Percentiles rank a stretch among this genome's conserved stretches.
Evolutionary conservation across 1,140 invertebrate species (phyloP).

Genomic region (Drosophila murphyi): DNA sequence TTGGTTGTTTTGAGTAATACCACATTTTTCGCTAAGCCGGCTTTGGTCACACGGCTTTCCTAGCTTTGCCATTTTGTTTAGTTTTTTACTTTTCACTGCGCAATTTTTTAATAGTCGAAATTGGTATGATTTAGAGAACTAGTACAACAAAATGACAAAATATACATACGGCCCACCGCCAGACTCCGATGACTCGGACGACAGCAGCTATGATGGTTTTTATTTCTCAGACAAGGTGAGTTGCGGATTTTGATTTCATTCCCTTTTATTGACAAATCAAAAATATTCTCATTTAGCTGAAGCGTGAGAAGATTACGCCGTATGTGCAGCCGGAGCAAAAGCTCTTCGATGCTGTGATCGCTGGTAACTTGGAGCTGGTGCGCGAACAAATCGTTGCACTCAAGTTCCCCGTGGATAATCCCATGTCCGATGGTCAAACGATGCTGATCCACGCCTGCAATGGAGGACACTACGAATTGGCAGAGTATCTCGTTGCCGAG

Average conservation of each 20-base stretch:
- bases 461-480: slow-evolving; percentile 62
- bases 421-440: slow-evolving; percentile 39
- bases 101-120: slow-evolving; percentile 31
- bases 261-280: background rate
- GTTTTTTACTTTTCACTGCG: slow-evolving; percentile 45
- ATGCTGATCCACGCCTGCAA: slow-evolving; percentile 64
- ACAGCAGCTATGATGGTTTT: slow-evolving; percentile 75
- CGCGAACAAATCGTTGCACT: slow-evolving; percentile 51
- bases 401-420: slow-evolving; percentile 38
- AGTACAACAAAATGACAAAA: slow-evolving; percentile 29
- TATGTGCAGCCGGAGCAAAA: slow-evolving; percentile 42
- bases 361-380: slow-evolving; percentile 41
- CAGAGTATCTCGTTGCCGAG: slow-evolving; percentile 54
- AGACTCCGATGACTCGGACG: slow-evolving; percentile 70
- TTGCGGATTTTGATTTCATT: background rate
- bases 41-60: slow-evolving; percentile 29
- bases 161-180: slow-evolving; percentile 55
- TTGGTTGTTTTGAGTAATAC: background rate
- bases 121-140: slow-evolving; percentile 24
- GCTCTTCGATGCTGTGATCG: slow-evolving; percentile 43
- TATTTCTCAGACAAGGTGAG: slow-evolving; percentile 62
- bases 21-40: background rate
- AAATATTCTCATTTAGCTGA: slow-evolving; percentile 27
- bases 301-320: slow-evolving; percentile 19
- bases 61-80: slow-evolving; percentile 48